These are phyloP conservation scores for Pogonophryne albipinna DNA, from an alignment of 2,797 vertebrate species.

Conservation along the genomic window DNA sequence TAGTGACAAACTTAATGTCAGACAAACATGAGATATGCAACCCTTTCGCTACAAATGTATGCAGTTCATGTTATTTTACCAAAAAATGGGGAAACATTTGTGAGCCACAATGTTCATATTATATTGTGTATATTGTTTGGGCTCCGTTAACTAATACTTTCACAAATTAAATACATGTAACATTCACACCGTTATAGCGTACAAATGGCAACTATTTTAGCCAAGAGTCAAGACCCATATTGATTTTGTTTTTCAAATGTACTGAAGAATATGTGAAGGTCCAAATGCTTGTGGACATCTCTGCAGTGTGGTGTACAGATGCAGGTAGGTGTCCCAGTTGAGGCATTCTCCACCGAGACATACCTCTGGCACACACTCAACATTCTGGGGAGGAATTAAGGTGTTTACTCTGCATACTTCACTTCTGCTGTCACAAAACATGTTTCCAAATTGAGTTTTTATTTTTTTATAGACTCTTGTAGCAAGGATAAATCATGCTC, in stretches of 20 bases:
- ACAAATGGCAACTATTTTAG: not conserved
- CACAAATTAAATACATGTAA: not conserved
- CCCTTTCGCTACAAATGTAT: conserved; percentile 8
- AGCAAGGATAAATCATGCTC: not conserved
- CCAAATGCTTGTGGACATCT: not conserved
- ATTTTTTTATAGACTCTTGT: not conserved
- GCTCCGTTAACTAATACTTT: not conserved
- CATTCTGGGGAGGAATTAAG: conserved; percentile 24
- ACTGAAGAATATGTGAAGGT: not conserved
- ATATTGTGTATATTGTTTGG: not conserved
- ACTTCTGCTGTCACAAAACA: conserved; percentile 3
- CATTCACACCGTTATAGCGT: not conserved
- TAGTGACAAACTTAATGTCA: conserved; percentile 32
- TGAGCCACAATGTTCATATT: not conserved
- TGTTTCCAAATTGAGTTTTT: not conserved
- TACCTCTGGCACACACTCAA: conserved; percentile 7
- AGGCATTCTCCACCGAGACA: not conserved
- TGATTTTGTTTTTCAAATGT: not conserved
- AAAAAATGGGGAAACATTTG: conserved; percentile 9
- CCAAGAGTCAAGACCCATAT: not conserved
- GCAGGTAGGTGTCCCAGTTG: not conserved
- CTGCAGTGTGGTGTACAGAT: not conserved
- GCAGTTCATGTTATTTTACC: conserved; percentile 31
- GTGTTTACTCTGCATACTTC: conserved; percentile 12
- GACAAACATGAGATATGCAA: conserved; percentile 16